Conservation (phyloP, 2,888 invertebrate species). For the Drosophila demipolita region DNA sequence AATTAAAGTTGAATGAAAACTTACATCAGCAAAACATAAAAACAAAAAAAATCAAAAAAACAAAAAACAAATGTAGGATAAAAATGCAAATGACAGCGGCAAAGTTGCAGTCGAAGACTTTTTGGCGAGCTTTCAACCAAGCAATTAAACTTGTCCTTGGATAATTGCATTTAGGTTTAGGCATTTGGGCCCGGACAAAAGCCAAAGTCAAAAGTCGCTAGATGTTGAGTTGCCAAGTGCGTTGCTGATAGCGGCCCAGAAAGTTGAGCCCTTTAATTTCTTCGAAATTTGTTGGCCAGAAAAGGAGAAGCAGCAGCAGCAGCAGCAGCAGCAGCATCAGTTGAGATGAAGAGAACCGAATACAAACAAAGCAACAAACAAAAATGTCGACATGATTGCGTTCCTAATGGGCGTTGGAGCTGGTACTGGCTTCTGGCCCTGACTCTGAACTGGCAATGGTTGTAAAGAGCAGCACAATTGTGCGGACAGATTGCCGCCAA, state of each 20-base stretch:
- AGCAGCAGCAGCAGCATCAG: background rate
- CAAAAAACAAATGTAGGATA: background rate
- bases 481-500: slow-evolving; percentile 74
- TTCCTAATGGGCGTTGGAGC: slow-evolving; percentile 59
- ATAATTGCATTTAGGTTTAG: slow-evolving; percentile 82
- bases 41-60: too few species aligned
- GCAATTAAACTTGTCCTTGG: slow-evolving; percentile 84
- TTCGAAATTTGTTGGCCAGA: slow-evolving; percentile 74
- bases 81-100: slow-evolving; percentile 55
- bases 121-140: slow-evolving; percentile 59
- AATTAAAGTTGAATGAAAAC: slow-evolving; percentile 44
- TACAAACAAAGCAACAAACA: slow-evolving; percentile 76
- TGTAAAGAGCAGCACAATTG: slow-evolving; percentile 58
- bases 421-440: slow-evolving; percentile 6
- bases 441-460: slow-evolving; percentile 20
- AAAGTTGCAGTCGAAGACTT: slow-evolving; percentile 43
- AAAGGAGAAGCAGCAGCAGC: slow-evolving; percentile 11
- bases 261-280: slow-evolving; percentile 79
- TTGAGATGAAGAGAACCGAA: slow-evolving; percentile 21
- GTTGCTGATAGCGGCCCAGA: slow-evolving; percentile 74
- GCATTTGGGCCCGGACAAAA: slow-evolving; percentile 43
- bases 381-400: slow-evolving; percentile 80
- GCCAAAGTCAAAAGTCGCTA: slow-evolving; percentile 68
- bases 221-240: slow-evolving; percentile 74
- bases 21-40: background rate